Conservation (phyloP, 2,797 vertebrate species). For the Microctenopoma lineatum region DNA sequence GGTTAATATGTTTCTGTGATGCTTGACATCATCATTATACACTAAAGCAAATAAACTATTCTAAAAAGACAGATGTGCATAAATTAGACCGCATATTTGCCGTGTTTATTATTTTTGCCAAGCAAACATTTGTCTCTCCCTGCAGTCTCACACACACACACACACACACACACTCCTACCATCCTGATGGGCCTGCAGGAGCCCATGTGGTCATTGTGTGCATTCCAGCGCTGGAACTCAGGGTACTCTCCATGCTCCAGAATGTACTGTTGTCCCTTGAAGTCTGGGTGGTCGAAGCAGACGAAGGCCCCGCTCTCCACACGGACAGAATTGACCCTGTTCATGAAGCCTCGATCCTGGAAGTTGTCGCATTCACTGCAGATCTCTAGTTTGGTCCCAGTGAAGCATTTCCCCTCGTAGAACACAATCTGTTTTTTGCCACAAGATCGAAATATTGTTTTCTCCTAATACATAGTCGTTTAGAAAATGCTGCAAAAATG, state of each 20-base stretch:
- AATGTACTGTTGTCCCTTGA: constrained; percentile 92
- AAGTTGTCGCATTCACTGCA: constrained; percentile 91
- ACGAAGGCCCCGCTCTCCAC: constrained; percentile 92
- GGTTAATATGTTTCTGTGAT: neutral
- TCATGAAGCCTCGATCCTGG: constrained; percentile 92
- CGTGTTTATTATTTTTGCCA: neutral
- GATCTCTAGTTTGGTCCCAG: constrained; percentile 90
- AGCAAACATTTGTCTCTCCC: constrained; percentile 51
- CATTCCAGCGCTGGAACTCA: constrained; percentile 91
- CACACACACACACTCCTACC: constrained; percentile 72
- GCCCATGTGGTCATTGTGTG: constrained; percentile 92
- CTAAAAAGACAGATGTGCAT: constrained; percentile 17
- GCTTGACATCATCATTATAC: neutral
- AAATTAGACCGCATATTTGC: constrained; percentile 16
- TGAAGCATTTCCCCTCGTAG: constrained; percentile 94
- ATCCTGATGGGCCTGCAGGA: constrained; percentile 90
- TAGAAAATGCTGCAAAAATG: neutral
- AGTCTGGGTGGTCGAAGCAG: constrained; percentile 92
- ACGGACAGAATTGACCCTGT: constrained; percentile 90
- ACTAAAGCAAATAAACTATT: neutral
- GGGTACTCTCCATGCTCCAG: constrained; percentile 93
- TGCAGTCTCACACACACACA: constrained; percentile 14
- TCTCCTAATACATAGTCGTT: neutral
- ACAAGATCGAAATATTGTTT: neutral
- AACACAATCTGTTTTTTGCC: constrained; percentile 87